phyloP scores from a whole-genome alignment of 2,113 vertebrate species.

The Capreolus pygargus region DNA sequence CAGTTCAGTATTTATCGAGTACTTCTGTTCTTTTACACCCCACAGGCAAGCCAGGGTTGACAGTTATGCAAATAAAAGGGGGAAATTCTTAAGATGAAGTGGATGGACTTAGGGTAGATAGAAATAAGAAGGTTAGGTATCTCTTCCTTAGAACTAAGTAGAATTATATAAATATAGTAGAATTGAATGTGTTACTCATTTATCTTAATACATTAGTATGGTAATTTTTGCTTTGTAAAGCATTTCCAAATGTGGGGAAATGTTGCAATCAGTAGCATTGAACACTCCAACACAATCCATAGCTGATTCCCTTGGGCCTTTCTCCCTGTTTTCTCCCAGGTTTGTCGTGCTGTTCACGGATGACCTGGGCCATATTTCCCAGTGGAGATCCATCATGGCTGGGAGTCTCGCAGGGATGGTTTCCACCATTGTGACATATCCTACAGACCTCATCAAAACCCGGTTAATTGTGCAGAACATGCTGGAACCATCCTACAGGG shows the following conservation, averaged over 20 bases:
- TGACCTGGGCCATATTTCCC: conserved; percentile 89
- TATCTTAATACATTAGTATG: not conserved
- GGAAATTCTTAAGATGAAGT: not conserved
- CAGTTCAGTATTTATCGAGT: not conserved
- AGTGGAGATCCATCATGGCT: conserved; percentile 90
- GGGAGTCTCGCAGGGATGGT: conserved; percentile 92
- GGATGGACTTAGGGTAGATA: not conserved
- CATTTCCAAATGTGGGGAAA: not conserved
- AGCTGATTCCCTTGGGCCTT: conserved; percentile 27
- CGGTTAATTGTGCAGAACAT: conserved; percentile 91
- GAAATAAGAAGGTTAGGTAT: not conserved
- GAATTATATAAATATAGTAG: not conserved
- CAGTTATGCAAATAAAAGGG: not conserved
- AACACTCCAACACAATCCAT: not conserved
- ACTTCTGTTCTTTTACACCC: not conserved
- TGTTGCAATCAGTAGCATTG: not conserved
- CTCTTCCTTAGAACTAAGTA: not conserved
- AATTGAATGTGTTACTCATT: not conserved
- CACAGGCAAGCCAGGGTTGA: not conserved
- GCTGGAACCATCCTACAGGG: conserved; percentile 87
- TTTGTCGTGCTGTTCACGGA: conserved; percentile 91
- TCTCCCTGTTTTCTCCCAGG: conserved; percentile 76
- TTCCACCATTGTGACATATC: conserved; percentile 89
- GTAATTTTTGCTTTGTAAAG: conserved; percentile 29
- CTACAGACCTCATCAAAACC: conserved; percentile 93